phyloP scores from a whole-genome alignment of 2,113 vertebrate genomes.

The Carassius carassius region DNA sequence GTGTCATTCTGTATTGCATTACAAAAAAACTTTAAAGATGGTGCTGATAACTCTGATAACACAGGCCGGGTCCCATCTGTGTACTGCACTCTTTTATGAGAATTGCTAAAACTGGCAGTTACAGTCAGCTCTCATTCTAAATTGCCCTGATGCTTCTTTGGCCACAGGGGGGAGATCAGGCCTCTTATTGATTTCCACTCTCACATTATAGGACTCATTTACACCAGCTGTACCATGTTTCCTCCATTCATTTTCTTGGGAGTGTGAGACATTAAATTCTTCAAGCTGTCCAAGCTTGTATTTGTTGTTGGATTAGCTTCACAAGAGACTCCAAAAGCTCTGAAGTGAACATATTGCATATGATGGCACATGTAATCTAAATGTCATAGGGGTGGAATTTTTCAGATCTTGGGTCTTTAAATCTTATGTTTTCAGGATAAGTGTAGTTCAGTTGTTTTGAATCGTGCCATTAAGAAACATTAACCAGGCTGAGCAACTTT shows the following conservation, averaged over 20 bases:
- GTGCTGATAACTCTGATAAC: conserved; percentile 16
- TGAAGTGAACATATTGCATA: not conserved
- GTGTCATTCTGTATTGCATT: conserved; percentile 9
- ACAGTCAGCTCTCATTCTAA: conserved; percentile 42
- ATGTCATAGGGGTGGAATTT: not conserved
- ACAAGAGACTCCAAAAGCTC: not conserved
- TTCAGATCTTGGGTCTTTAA: not conserved
- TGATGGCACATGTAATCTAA: not conserved
- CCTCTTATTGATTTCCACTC: conserved; percentile 53
- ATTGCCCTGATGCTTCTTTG: conserved; percentile 27
- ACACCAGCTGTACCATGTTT: conserved; percentile 37
- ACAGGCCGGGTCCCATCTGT: conserved; percentile 9
- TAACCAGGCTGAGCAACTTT: not conserved
- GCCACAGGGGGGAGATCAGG: conserved; percentile 35
- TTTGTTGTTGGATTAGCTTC: not conserved
- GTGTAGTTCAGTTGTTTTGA: not conserved
- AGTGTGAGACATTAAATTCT: not conserved
- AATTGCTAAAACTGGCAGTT: conserved; percentile 27
- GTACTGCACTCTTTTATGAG: conserved; percentile 13
- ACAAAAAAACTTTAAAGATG: conserved; percentile 22
- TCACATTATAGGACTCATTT: conserved; percentile 48
- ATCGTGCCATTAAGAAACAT: not conserved
- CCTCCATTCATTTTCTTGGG: conserved; percentile 13
- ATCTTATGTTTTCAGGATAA: not conserved
- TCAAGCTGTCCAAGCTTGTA: conserved; percentile 4